phyloP scores from a whole-genome alignment of 2,113 vertebrate genomes.

The Megaceryle maxima region DNA sequence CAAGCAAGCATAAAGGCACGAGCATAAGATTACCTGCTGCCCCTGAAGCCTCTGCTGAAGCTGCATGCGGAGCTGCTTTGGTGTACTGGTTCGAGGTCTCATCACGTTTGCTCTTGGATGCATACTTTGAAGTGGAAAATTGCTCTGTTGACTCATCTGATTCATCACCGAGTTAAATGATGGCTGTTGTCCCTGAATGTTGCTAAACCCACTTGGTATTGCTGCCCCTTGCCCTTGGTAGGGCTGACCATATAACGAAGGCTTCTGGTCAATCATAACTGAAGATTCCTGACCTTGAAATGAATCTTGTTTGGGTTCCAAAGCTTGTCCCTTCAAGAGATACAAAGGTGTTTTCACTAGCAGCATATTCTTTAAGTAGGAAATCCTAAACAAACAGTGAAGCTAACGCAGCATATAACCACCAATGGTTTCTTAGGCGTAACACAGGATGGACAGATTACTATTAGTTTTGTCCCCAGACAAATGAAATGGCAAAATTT shows the following conservation, averaged over 20 bases:
- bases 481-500: neutral
- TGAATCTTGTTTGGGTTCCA: slow-evolving; percentile 82
- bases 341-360: neutral
- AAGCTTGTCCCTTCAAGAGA: slow-evolving; percentile 80
- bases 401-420: neutral
- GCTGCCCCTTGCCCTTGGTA: slow-evolving; percentile 85
- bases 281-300: slow-evolving; percentile 87
- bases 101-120: slow-evolving; percentile 85
- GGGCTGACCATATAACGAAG: slow-evolving; percentile 84
- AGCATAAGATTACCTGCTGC: slow-evolving; percentile 84
- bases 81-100: slow-evolving; percentile 86
- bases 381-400: neutral
- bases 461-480: neutral
- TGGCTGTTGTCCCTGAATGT: slow-evolving; percentile 84
- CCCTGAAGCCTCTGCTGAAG: slow-evolving; percentile 96
- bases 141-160: slow-evolving; percentile 80
- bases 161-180: slow-evolving; percentile 87
- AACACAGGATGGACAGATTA: neutral
- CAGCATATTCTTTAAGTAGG: neutral
- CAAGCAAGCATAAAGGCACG: neutral
- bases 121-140: slow-evolving; percentile 82
- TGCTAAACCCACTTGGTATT: slow-evolving; percentile 82
- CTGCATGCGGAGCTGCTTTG: slow-evolving; percentile 92
- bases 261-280: slow-evolving; percentile 88
- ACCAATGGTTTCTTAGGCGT: neutral